Evolutionary conservation across 2,113 vertebrate species (phyloP).

Genomic region (Amia ocellicauda): DNA sequence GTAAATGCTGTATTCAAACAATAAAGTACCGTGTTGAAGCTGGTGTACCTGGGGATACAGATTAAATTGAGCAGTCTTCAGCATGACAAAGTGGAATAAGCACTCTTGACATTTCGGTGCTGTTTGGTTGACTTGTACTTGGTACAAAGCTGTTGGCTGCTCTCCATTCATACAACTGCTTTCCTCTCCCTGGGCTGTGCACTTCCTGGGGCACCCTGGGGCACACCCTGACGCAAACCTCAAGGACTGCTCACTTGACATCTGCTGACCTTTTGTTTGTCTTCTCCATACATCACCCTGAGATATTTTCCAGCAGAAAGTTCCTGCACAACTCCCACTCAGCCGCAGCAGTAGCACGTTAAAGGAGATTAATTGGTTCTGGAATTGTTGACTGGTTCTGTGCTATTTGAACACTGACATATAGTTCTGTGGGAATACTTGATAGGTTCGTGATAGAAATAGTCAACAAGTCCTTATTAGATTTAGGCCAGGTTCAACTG

Average conservation of each 20-base stretch:
- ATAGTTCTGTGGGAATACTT: background rate
- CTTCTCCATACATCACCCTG: conserved; percentile 69
- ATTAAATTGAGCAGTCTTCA: too few species aligned
- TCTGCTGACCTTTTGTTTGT: conserved; percentile 67
- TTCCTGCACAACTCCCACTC: conserved; percentile 46
- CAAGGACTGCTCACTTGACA: conserved; percentile 52
- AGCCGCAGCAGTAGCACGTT: conserved; percentile 34
- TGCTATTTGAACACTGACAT: too few species aligned
- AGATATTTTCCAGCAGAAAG: conserved; percentile 57
- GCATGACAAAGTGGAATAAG: too few species aligned
- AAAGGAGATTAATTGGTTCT: conserved; percentile 63
- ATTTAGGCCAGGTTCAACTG: too few species aligned
- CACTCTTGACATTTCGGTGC: too few species aligned
- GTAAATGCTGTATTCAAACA: too few species aligned
- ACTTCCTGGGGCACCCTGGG: background rate
- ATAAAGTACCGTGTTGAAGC: too few species aligned
- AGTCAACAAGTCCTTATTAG: conserved; percentile 36
- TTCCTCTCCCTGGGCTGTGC: conserved; percentile 30
- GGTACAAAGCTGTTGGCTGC: too few species aligned
- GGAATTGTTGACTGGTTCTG: conserved; percentile 45
- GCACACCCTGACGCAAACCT: conserved; percentile 38
- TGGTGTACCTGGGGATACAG: too few species aligned
- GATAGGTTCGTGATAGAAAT: conserved; percentile 30
- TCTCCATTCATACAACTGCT: too few species aligned
- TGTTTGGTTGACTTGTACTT: too few species aligned